Conservation (phyloP, 1,140 invertebrate genomes). For the Mercenaria mercenaria region DNA sequence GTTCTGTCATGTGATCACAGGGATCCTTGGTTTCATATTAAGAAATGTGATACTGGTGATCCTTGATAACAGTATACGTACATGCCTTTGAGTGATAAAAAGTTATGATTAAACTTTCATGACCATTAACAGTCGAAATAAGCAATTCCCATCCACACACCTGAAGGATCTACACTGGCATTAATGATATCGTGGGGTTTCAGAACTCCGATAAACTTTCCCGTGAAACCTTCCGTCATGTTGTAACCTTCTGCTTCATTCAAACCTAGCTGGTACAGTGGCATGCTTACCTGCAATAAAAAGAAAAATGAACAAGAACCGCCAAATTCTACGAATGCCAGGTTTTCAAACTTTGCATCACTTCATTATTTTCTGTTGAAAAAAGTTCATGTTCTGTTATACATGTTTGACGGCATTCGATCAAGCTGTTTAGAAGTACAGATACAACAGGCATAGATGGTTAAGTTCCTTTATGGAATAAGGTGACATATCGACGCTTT, state of each 20-base stretch:
- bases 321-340: constrained; percentile 71
- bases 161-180: constrained; percentile 97
- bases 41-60: too few relatives aligned
- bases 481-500: too few relatives aligned
- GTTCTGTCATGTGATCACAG: too few relatives aligned
- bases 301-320: constrained; percentile 70
- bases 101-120: too few relatives aligned
- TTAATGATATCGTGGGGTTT: constrained; percentile 95
- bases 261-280: constrained; percentile 93
- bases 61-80: too few relatives aligned
- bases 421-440: too few relatives aligned
- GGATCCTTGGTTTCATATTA: too few relatives aligned
- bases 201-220: constrained; percentile 88
- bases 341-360: too few relatives aligned
- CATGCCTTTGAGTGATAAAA: too few relatives aligned
- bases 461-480: not conserved
- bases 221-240: constrained; percentile 89
- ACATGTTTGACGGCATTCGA: too few relatives aligned
- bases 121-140: not conserved
- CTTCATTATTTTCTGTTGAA: not conserved
- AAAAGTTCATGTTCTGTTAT: too few relatives aligned
- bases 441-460: too few relatives aligned
- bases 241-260: constrained; percentile 92
- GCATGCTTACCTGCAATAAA: constrained; percentile 63
- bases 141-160: constrained; percentile 82